phyloP scores from a whole-genome alignment of 2,888 invertebrate genomes.

The Drosophila niveifrons region DNA sequence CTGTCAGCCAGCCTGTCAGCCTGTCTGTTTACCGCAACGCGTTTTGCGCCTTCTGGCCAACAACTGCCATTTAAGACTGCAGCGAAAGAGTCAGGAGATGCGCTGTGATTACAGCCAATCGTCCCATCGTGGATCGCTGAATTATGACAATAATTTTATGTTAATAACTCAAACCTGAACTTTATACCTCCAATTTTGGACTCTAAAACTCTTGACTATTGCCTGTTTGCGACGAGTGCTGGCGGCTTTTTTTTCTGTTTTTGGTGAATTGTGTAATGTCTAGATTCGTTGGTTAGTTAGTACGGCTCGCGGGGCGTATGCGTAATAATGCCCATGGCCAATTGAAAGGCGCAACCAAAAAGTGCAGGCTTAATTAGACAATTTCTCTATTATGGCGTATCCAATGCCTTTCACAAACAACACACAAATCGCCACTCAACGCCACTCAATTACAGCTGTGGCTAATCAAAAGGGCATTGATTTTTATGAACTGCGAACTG shows the following conservation, averaged over 20 bases:
- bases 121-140: slow-evolving; percentile 43
- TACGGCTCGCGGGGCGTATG: slow-evolving; percentile 62
- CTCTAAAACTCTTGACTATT: slow-evolving; percentile 27
- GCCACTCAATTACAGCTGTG: slow-evolving; percentile 68
- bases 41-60: slow-evolving; percentile 11
- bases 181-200: slow-evolving; percentile 40
- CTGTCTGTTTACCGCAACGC: slow-evolving; percentile 13
- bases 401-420: slow-evolving; percentile 66
- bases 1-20: background rate
- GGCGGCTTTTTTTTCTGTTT: background rate
- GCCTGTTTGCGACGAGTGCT: slow-evolving; percentile 15
- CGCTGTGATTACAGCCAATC: slow-evolving; percentile 39
- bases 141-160: slow-evolving; percentile 67
- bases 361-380: slow-evolving; percentile 70
- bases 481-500: slow-evolving; percentile 75
- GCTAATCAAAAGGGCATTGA: slow-evolving; percentile 80
- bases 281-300: slow-evolving; percentile 26
- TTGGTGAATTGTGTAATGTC: slow-evolving; percentile 55
- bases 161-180: slow-evolving; percentile 58
- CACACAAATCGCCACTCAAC: slow-evolving; percentile 21
- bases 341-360: slow-evolving; percentile 49
- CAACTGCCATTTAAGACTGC: slow-evolving; percentile 17
- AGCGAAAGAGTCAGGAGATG: slow-evolving; percentile 32
- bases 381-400: slow-evolving; percentile 72
- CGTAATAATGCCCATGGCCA: slow-evolving; percentile 63